Evolutionary conservation across 2,888 invertebrate species (phyloP).

Genomic region (Scaptomyza tumidula): DNA sequence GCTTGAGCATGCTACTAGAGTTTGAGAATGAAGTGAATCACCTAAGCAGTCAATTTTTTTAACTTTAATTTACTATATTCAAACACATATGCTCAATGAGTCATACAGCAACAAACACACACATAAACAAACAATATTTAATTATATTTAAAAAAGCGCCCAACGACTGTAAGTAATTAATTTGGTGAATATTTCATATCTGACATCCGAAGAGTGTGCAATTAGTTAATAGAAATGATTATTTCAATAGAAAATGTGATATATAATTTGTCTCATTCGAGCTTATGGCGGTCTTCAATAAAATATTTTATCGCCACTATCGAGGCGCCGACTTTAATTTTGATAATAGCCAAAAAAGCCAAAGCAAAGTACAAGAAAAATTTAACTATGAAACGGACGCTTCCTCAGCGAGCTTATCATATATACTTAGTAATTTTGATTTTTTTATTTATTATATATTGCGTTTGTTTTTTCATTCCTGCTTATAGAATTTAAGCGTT

Average conservation of each 20-base stretch:
- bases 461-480: conserved; percentile 21
- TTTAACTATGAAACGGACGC: conserved; percentile 41
- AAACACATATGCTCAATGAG: conserved; percentile 16
- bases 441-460: conserved; percentile 31
- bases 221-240: conserved; percentile 34
- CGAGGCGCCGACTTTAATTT: conserved; percentile 43
- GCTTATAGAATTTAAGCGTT: conserved; percentile 55
- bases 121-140: background rate
- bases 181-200: conserved; percentile 4
- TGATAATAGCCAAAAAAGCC: conserved; percentile 41
- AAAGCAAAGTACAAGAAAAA: conserved; percentile 16
- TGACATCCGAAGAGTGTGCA: conserved; percentile 2
- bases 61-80: conserved; percentile 11
- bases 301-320: conserved; percentile 71
- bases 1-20: no score
- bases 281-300: conserved; percentile 53
- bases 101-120: conserved; percentile 12
- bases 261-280: conserved; percentile 67
- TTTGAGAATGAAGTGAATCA: conserved; percentile 31
- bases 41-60: background rate
- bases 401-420: conserved; percentile 60
- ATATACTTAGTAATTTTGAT: conserved; percentile 37
- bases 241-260: conserved; percentile 46
- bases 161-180: conserved; percentile 25
- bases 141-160: conserved; percentile 27